phyloP scores from a whole-genome alignment of 2,113 vertebrate species.

The Sebastes fasciatus region DNA sequence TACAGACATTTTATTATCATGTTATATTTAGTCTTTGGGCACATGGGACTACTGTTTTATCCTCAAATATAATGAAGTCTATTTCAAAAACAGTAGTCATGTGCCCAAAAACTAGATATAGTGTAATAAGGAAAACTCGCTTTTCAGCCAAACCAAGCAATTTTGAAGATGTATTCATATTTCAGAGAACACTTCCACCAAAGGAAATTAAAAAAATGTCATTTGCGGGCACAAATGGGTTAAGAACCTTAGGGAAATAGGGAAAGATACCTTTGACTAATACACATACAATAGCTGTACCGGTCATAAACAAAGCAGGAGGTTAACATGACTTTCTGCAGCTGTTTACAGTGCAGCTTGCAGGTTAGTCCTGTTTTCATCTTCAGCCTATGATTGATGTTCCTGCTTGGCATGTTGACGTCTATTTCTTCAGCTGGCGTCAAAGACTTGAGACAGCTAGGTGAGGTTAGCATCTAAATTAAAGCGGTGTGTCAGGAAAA shows the following conservation, averaged over 20 bases:
- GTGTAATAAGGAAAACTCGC: no score
- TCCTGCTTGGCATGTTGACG: constrained; percentile 30
- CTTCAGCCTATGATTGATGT: constrained; percentile 10
- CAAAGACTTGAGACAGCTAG: constrained; percentile 31
- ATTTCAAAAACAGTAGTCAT: no score
- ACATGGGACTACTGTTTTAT: no score
- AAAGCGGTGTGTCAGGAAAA: constrained; percentile 4
- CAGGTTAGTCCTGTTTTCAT: constrained; percentile 32
- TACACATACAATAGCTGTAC: background rate
- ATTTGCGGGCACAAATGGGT: no score
- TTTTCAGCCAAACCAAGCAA: no score
- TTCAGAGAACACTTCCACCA: no score
- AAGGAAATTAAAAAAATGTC: no score
- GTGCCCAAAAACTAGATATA: no score
- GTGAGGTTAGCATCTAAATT: constrained; percentile 34
- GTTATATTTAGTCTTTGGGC: no score
- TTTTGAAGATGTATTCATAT: no score
- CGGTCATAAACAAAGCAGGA: background rate
- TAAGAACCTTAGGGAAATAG: background rate
- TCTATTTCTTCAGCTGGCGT: constrained; percentile 19
- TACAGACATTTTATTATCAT: no score
- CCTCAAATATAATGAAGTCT: no score
- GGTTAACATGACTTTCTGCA: constrained; percentile 18
- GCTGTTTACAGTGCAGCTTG: constrained; percentile 4
- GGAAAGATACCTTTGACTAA: background rate